Percentiles rank a stretch among this genome's conserved stretches.
Evolutionary conservation across 2,113 vertebrate species (phyloP).

Genomic region (Cyprinus carpio): DNA sequence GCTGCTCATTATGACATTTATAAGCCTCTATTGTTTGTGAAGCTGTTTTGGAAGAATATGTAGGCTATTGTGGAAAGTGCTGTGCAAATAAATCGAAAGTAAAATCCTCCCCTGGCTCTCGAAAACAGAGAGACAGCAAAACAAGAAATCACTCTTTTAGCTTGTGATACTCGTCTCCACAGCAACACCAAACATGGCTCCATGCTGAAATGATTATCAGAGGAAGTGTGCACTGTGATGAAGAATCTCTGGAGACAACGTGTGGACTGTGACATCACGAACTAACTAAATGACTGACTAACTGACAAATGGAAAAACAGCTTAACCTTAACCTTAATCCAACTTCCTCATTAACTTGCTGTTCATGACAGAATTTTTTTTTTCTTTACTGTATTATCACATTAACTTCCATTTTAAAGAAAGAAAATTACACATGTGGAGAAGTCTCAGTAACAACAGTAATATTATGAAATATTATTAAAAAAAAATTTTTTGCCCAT

Average conservation of each 20-base stretch:
- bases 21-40: neutral
- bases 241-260: neutral
- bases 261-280: neutral
- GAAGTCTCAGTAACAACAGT: too few species aligned
- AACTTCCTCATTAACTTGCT: too few species aligned
- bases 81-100: neutral
- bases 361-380: too few species aligned
- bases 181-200: neutral
- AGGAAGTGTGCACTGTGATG: neutral
- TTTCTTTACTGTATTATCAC: too few species aligned
- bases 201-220: neutral
- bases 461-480: too few species aligned
- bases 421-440: too few species aligned
- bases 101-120: neutral
- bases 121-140: neutral
- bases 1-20: neutral
- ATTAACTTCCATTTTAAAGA: too few species aligned
- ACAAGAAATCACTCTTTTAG: neutral
- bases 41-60: neutral
- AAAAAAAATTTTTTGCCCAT: too few species aligned
- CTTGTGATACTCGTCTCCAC: neutral
- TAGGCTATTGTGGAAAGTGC: neutral
- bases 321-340: neutral
- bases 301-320: neutral
- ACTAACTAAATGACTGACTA: neutral